Conservation (phyloP, 53 echinoderm and acorn worm genomes). For the Apostichopus leukothele region DNA sequence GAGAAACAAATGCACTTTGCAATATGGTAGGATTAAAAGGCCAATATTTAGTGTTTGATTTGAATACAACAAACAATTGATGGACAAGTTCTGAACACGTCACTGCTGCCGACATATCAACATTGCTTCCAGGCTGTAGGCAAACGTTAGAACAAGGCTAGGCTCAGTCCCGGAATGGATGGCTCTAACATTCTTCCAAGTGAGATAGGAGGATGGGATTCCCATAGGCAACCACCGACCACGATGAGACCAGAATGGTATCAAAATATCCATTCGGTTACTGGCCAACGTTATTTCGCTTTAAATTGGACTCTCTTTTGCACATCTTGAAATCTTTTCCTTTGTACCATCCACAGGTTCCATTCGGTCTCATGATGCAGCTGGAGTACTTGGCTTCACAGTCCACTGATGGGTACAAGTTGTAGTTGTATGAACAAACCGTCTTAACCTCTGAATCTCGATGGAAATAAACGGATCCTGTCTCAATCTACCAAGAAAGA, state of each 20-base stretch:
- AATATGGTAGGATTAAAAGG: not conserved
- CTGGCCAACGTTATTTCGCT: not conserved
- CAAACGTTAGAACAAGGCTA: not conserved
- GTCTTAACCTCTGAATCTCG: conserved; percentile 70
- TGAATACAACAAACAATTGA: not conserved
- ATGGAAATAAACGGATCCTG: conserved; percentile 79
- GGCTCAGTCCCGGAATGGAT: not conserved
- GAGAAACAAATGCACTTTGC: not conserved
- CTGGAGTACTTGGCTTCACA: conserved; percentile 82
- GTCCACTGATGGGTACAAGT: conserved; percentile 68
- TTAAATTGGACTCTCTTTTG: conserved; percentile 31
- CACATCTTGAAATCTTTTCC: conserved; percentile 67
- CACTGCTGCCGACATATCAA: not conserved
- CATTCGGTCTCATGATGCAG: conserved; percentile 72
- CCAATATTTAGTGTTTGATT: not conserved
- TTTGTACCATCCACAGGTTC: conserved; percentile 79
- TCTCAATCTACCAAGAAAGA: conserved; percentile 65
- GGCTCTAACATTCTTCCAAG: not conserved
- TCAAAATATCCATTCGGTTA: not conserved
- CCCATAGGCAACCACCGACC: not conserved
- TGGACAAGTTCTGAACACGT: not conserved
- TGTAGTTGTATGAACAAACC: conserved; percentile 87
- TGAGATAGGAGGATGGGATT: not conserved
- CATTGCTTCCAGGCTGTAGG: not conserved
- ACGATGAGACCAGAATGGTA: not conserved